These are phyloP conservation scores for Remorina albescens DNA, from an alignment of 2,797 vertebrate genomes.

Conservation along the genomic window DNA sequence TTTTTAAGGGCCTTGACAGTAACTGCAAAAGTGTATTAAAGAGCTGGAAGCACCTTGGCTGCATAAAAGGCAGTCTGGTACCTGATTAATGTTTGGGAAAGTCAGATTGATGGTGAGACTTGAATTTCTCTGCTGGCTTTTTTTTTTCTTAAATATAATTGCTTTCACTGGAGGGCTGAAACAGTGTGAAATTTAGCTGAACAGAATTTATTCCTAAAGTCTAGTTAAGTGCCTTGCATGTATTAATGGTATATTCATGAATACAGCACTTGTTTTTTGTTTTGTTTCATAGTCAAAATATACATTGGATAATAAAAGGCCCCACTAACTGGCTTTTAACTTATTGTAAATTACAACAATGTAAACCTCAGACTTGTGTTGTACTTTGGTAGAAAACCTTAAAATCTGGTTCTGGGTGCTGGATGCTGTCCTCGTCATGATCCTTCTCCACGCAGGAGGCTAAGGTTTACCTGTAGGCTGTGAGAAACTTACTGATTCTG, in stretches of 20 bases:
- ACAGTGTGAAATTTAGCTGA: not conserved
- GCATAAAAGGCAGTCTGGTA: not conserved
- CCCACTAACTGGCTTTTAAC: not conserved
- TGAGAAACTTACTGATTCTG: conserved; percentile 16
- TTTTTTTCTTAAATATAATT: not conserved
- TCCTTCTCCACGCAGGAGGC: not conserved
- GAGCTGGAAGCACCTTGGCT: not conserved
- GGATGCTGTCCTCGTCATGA: not conserved
- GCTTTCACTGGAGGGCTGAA: not conserved
- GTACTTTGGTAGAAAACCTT: not conserved
- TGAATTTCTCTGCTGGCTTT: not conserved
- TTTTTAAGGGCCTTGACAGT: not conserved
- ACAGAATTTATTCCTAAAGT: not conserved
- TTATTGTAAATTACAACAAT: not conserved
- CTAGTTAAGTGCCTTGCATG: not conserved
- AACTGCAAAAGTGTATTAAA: not conserved
- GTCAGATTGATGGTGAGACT: not conserved
- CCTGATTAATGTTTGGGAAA: conserved; percentile 16
- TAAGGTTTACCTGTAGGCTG: conserved; percentile 14
- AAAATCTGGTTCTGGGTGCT: not conserved
- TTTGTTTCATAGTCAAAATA: conserved; percentile 2
- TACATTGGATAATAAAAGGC: not conserved
- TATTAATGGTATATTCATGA: not conserved
- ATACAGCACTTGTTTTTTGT: no score
- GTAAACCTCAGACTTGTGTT: not conserved